Base-by-base conservation (phyloP, 2,888 invertebrate species). In the Sialis lutaria region DNA sequence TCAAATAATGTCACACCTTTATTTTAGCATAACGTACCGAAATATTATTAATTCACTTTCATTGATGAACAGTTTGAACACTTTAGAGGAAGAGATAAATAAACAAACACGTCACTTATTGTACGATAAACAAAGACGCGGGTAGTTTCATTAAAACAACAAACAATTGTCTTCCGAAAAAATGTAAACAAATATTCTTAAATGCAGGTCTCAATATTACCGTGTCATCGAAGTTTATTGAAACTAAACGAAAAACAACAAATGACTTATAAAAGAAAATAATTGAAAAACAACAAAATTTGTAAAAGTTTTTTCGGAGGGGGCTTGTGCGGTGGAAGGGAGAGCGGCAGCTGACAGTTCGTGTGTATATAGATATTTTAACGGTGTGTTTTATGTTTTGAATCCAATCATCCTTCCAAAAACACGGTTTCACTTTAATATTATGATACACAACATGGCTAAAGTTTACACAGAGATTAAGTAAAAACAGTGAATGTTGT, bases 371-470 rank as follows among this genome's bases (percentile, higher is more conserved):
- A 35, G 41, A 30, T 41, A 30, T 41, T 41, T 12, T 41, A 30
- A 41, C 30, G 12, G 34, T 44, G 22, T 45, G 55, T 57, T 55
- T 55, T 56, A 54, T 60, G 64, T 64, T 64, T 64, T 64, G 64
- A 61, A 61, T 64, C 62, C 61, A 63, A 65, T 65, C 65, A 62
- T 62, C 64, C 64, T 63, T 64, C 60, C 61, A 57, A 65, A 75
- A 74, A 75, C 75, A 74, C 65, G 67, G 67, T 67, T 71, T 63
- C 64, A 63, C 61, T 63, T 51, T 62, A 64, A 76, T 82, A 81
- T 82, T 82, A 80, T 77, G 79, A 81, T 79, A 81, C 81, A 82
- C 81, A 82, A 82, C 82, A 82, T 77, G 69, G 65, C 67, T 70
- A 69, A 75, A 39, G 82, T 82, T 82, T 82, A 82, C 82, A 80